Base-by-base conservation (phyloP, 2,113 vertebrate genomes). In the Madoqua kirkii region DNA sequence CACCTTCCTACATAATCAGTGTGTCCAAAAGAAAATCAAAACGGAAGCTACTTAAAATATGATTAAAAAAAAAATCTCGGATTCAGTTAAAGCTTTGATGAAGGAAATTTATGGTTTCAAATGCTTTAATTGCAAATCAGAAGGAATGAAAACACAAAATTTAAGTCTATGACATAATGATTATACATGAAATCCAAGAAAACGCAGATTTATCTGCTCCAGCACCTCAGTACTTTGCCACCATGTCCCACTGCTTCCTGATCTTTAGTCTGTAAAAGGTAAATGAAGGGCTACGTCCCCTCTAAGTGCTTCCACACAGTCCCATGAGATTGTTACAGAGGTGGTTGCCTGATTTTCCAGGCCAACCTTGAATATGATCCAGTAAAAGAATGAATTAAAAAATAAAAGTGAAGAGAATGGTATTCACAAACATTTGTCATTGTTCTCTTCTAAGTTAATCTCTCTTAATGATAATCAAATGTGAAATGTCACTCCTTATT, bases 21-120 rank as follows among this genome's bases (percentile, higher is more conserved):
- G 33, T 76, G 11, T 83, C 15, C 79, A 87, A 92, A 87, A 91
- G 15, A 96, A 95, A 96, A 76, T 59, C n/a, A 85, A 87, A 92
- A 89, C 6, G 45, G 21, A 29, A 64, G 67, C 57, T 93, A 89
- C 59, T 96, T 91, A 85, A 89, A 97, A 83, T 64, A 79, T 2
- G 55, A 88, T 57, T 12, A n/a, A 84, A 93, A 95, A 76, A 54
- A 57, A 36, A 57, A 25, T 36, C n/a, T 55, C 13, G 4, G 36
- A 96, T 43, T 87, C 43, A 36, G 40, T 48, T 82, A 91, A 88
- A 82, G 52, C 25, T 84, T 74, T 76, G 89, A 59, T 59, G 43
- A 88, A 93, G 48, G 31, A 91, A 95, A 87, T 40, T 78, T 25
- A 90, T 17, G 83, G 17, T 8, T 89, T 87, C 64, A 83, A 96